Base-by-base conservation (phyloP, 2,888 invertebrate species). In the Drosophila mercatorum region DNA sequence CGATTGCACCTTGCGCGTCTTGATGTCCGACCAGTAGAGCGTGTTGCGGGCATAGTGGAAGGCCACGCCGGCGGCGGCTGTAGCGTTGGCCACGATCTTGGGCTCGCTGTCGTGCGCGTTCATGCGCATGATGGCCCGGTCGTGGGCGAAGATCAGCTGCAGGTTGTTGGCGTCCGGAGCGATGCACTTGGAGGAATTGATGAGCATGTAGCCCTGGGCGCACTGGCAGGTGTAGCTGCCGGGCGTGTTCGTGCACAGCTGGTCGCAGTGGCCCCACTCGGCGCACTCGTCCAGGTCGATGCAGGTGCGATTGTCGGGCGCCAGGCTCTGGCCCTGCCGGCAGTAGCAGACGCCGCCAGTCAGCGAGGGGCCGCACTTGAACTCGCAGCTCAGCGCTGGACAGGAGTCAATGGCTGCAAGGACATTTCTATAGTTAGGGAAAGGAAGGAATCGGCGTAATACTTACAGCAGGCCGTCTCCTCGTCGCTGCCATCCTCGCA, bases 231-330 rank as follows among this genome's bases (percentile, higher is more conserved):
- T 94, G 93, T 96, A 99, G 11, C 97, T 95, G 46, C 96, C 98
- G 1, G 96, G 96, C 0, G 96, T 96, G 92, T 99, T 99, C 68
- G 95, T 95, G 92, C 99, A 99, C 38, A 96, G 94, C 93, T 99
- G 99, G 91, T 99, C 98, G 93, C 99, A 99, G 93, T 95, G 97
- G 46, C 97, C 97, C 97, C 97, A 98, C 93, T 97, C 97, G 52
- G 94, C 92, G 93, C 98, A 98, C 93, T 99, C 99, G 93, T 99
- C 96, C 81, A 97, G 95, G 94, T 99, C 99, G 43, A 95, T 94
- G 92, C 99, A 99, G 5, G 97, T 96, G 81, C 96, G 94, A 91
- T 97, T 97, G 91, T 97, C 96, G 6, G 96, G 93, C 0, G 96
- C 95, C n/a, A 99, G 94, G 83, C 95, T 94, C 89, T 96, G 96